A percentile compares a stretch with the other conserved stretches of the same genome.
These are phyloP conservation scores for Catagonus wagneri DNA, from an alignment of 2,113 vertebrate species.

Conservation along the genomic window DNA sequence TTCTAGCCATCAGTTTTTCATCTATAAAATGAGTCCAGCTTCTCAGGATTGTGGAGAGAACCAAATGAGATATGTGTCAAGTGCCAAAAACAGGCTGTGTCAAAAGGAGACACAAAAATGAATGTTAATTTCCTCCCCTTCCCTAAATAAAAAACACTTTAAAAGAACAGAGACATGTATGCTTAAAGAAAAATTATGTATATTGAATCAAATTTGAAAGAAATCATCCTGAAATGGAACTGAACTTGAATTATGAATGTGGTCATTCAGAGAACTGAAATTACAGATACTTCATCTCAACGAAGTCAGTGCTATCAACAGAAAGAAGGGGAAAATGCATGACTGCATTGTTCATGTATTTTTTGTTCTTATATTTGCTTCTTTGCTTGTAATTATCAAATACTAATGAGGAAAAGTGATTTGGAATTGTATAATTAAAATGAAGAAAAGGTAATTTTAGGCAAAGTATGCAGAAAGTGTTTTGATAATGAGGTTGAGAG, in stretches of 20 bases:
- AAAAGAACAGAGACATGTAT: constrained; percentile 13
- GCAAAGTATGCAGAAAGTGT: constrained; percentile 56
- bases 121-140: constrained; percentile 45
- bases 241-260: constrained; percentile 38
- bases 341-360: not conserved
- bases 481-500: constrained; percentile 62
- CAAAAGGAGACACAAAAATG: constrained; percentile 58
- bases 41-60: constrained; percentile 28
- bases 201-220: constrained; percentile 45
- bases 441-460: constrained; percentile 67
- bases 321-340: not conserved
- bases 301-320: constrained; percentile 11
- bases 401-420: constrained; percentile 54
- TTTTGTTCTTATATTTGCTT: constrained; percentile 36
- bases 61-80: constrained; percentile 4
- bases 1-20: constrained; percentile 37
- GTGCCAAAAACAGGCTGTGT: constrained; percentile 25
- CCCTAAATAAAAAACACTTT: constrained; percentile 48
- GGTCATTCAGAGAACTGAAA: constrained; percentile 59
- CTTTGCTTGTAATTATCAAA: constrained; percentile 65
- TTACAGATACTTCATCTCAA: constrained; percentile 42
- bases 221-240: constrained; percentile 50
- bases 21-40: constrained; percentile 25
- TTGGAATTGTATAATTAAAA: constrained; percentile 69
- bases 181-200: constrained; percentile 40